phyloP scores from a whole-genome alignment of 2,888 invertebrate species.

The Andrena marginata region DNA sequence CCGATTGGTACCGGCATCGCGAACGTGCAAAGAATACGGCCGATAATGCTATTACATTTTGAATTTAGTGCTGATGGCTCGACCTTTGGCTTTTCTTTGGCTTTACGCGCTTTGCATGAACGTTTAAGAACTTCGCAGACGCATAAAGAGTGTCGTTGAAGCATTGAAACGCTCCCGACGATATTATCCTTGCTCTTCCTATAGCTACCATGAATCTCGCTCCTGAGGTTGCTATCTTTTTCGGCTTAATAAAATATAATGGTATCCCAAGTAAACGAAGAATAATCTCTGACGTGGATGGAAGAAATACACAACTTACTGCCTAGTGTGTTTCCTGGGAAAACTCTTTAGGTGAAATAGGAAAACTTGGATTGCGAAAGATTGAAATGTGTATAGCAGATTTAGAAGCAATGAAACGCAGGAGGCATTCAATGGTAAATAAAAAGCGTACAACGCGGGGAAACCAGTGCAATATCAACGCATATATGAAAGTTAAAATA shows the following conservation, averaged over 20 bases:
- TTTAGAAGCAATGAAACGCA: constrained; percentile 4
- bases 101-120: constrained; percentile 57
- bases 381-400: constrained; percentile 7
- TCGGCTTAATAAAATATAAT: constrained; percentile 26
- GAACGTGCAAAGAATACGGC: constrained; percentile 70
- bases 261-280: not conserved
- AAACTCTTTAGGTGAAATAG: not conserved
- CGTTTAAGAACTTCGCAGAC: constrained; percentile 59
- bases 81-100: constrained; percentile 64
- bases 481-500: not conserved
- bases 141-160: constrained; percentile 56
- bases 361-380: constrained; percentile 7
- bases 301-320: not conserved
- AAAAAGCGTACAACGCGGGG: not conserved
- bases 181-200: constrained; percentile 28
- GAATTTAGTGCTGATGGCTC: constrained; percentile 67
- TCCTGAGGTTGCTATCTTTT: constrained; percentile 12
- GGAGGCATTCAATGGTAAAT: not conserved
- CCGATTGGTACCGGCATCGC: constrained; percentile 54
- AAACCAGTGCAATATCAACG: not conserved
- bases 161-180: constrained; percentile 41
- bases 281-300: not conserved
- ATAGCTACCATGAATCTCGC: constrained; percentile 2
- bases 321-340: not conserved
- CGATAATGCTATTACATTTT: constrained; percentile 72